phyloP scores from a whole-genome alignment of 1,140 invertebrate genomes.

The Brachionus asplanchnoidis region DNA sequence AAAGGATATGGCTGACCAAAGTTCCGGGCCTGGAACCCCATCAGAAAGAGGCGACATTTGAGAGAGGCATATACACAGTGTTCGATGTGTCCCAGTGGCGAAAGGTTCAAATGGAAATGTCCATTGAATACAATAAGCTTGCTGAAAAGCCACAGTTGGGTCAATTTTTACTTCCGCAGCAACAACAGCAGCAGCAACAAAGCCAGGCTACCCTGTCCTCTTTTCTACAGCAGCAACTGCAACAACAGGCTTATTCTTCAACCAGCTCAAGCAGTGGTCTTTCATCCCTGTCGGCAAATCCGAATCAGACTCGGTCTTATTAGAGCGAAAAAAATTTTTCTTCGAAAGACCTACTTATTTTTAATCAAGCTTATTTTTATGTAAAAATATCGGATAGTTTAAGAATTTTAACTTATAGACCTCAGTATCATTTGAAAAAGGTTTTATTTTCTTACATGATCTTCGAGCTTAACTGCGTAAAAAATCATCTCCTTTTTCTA shows the following conservation, averaged over 20 bases:
- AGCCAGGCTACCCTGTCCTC: background rate
- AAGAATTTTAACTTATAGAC: slow-evolving; percentile 15
- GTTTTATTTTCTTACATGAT: background rate
- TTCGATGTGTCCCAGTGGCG: slow-evolving; percentile 93
- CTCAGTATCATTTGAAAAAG: background rate
- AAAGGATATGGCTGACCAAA: slow-evolving; percentile 97
- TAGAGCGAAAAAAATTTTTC: background rate
- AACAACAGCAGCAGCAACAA: slow-evolving; percentile 8
- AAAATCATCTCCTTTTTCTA: background rate
- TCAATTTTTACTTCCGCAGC: background rate
- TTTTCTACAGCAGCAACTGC: slow-evolving; percentile 2
- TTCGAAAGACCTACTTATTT: slow-evolving; percentile 35
- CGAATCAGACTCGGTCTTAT: slow-evolving; percentile 1
- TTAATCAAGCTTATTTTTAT: slow-evolving; percentile 25
- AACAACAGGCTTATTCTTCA: slow-evolving; percentile 1
- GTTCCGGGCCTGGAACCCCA: slow-evolving; percentile 82
- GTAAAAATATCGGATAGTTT: slow-evolving; percentile 19
- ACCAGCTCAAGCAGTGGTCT: background rate
- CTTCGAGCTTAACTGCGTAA: background rate
- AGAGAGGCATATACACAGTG: slow-evolving; percentile 95
- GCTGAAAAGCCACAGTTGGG: slow-evolving; percentile 70
- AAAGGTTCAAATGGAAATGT: slow-evolving; percentile 88
- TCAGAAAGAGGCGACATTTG: slow-evolving; percentile 89
- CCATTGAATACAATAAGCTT: slow-evolving; percentile 92
- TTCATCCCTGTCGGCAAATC: background rate